Conservation (phyloP, 2,888 invertebrate species). For the Caenorhabditis doughertyi region DNA sequence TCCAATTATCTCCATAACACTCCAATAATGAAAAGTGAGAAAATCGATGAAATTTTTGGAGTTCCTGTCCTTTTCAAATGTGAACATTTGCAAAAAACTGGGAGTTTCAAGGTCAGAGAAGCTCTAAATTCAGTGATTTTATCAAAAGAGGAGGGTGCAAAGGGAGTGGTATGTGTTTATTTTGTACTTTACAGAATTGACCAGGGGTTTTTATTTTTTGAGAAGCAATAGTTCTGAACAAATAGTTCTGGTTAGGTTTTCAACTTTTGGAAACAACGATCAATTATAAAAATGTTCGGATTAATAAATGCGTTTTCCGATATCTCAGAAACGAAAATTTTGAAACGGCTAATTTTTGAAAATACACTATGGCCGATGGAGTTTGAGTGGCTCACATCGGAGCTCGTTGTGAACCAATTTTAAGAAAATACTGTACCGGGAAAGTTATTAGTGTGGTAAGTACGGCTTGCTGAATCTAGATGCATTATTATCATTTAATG, state of each 20-base stretch:
- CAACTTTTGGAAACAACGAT: too few relatives aligned
- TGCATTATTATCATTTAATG: too few relatives aligned
- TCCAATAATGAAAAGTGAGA: conserved; percentile 59
- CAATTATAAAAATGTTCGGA: too few relatives aligned
- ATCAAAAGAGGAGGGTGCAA: conserved; percentile 53
- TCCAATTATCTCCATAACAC: conserved; percentile 53
- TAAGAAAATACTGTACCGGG: conserved; percentile 83
- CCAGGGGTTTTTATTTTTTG: too few relatives aligned
- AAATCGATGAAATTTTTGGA: conserved; percentile 52
- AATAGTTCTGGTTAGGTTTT: too few relatives aligned
- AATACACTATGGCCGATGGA: conserved; percentile 84
- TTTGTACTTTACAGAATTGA: too few relatives aligned
- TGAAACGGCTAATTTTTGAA: too few relatives aligned
- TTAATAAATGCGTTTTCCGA: too few relatives aligned
- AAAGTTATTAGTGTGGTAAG: conserved; percentile 82
- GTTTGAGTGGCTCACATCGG: conserved; percentile 84
- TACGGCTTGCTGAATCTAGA: neutral
- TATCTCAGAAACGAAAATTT: too few relatives aligned
- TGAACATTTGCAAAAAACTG: conserved; percentile 83
- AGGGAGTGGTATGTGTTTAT: conserved; percentile 67
- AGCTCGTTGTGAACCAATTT: conserved; percentile 83
- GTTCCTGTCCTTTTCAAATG: conserved; percentile 78
- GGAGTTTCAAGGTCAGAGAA: conserved; percentile 83
- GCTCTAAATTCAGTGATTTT: conserved; percentile 80
- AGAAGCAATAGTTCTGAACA: too few relatives aligned